These are phyloP conservation scores for Montipora sp. DNA, from an alignment of 64 coral and sea anemone genomes.

Conservation along the genomic window DNA sequence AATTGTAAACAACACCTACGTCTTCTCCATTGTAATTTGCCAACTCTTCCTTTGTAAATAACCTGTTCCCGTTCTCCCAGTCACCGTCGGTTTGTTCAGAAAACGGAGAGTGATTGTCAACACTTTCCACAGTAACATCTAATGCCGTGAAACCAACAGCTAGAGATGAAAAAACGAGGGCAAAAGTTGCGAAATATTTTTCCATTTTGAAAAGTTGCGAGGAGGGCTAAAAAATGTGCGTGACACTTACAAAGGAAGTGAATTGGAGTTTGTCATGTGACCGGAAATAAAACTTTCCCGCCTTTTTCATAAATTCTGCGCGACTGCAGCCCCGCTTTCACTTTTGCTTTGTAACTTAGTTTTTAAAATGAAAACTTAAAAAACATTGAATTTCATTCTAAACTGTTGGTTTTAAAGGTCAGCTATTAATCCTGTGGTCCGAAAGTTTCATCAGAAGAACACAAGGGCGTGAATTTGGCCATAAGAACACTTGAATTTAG, in stretches of 20 bases:
- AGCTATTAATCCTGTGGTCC: too few relatives aligned
- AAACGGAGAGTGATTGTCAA: conserved; percentile 59
- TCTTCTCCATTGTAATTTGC: conserved; percentile 61
- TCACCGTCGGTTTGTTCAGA: conserved; percentile 16
- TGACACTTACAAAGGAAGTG: neutral
- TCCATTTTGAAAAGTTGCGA: conserved; percentile 14
- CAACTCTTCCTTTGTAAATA: conserved; percentile 75
- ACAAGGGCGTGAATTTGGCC: too few relatives aligned
- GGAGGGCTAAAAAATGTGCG: neutral
- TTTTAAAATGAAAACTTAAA: too few relatives aligned
- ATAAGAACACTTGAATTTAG: too few relatives aligned
- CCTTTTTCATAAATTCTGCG: neutral
- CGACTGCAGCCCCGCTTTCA: neutral
- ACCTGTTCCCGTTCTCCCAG: neutral
- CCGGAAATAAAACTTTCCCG: conserved; percentile 2
- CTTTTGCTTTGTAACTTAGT: too few relatives aligned
- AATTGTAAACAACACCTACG: conserved; percentile 25
- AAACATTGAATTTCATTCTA: too few relatives aligned
- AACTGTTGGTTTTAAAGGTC: too few relatives aligned
- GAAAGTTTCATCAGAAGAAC: too few relatives aligned
- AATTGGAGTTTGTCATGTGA: neutral
- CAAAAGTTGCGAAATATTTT: neutral
- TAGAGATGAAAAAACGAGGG: neutral
- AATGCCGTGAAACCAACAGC: neutral
- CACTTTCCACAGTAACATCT: conserved; percentile 17